Evolutionary conservation across 2,113 vertebrate species (phyloP).

Genomic region (Isurus oxyrinchus): DNA sequence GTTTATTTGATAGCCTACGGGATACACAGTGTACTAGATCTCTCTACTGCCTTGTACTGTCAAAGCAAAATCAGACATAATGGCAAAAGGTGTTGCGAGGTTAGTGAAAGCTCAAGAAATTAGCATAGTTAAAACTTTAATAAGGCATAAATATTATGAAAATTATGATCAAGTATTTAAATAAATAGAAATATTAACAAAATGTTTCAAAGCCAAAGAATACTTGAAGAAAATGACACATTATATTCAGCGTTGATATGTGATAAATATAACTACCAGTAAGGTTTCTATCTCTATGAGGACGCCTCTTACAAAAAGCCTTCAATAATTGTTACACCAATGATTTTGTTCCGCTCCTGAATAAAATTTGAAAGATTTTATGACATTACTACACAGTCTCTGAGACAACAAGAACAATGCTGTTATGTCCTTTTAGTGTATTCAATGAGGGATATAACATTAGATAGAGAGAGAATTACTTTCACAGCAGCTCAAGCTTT

Average conservation of each 20-base stretch:
- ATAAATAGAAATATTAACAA: background rate
- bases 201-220: background rate
- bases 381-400: background rate
- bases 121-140: background rate
- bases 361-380: background rate
- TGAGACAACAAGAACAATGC: background rate
- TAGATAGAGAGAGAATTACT: background rate
- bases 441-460: slow-evolving; percentile 24
- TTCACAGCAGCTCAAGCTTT: background rate
- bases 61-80: background rate
- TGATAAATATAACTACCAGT: background rate
- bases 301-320: background rate
- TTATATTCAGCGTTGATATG: background rate
- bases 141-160: background rate
- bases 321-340: background rate
- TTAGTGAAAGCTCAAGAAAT: background rate
- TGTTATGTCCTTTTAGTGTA: background rate
- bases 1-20: background rate
- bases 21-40: background rate
- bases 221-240: background rate
- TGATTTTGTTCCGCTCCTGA: background rate
- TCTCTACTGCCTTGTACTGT: background rate
- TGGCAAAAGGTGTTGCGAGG: background rate
- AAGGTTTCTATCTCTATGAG: background rate
- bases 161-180: background rate